phyloP scores from a whole-genome alignment of 2,888 invertebrate species.

The Pristionchus arcanus region DNA sequence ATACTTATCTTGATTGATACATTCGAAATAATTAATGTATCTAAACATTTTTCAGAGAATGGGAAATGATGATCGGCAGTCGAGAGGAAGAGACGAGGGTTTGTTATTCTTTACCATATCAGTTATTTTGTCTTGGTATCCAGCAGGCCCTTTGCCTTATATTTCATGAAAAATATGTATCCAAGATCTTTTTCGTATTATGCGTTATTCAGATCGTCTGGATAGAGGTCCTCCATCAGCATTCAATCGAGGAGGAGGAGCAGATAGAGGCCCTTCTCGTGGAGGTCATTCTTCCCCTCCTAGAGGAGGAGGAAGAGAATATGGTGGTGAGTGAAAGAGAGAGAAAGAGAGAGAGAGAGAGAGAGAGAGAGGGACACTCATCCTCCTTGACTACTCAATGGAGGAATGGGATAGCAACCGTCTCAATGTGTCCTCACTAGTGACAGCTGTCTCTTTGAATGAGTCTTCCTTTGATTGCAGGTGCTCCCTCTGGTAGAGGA shows the following conservation, averaged over 20 bases:
- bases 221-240: not conserved
- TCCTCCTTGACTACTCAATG: not conserved
- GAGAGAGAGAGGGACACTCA: not conserved
- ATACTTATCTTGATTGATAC: not conserved
- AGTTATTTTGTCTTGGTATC: not conserved
- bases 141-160: too few relatives aligned
- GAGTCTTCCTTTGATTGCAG: not conserved
- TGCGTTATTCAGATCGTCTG: not conserved
- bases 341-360: not conserved
- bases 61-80: not conserved
- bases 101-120: not conserved
- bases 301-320: not conserved
- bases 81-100: not conserved
- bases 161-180: too few relatives aligned
- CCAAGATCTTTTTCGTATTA: not conserved
- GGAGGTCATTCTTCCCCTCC: not conserved
- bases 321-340: not conserved
- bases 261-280: not conserved
- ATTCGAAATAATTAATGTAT: not conserved
- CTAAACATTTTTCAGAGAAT: not conserved
- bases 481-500: conserved; percentile 21
- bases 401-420: not conserved
- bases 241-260: not conserved
- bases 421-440: not conserved
- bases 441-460: not conserved